Conservation (phyloP, 2,113 vertebrate genomes). For the Cottus gobio region DNA sequence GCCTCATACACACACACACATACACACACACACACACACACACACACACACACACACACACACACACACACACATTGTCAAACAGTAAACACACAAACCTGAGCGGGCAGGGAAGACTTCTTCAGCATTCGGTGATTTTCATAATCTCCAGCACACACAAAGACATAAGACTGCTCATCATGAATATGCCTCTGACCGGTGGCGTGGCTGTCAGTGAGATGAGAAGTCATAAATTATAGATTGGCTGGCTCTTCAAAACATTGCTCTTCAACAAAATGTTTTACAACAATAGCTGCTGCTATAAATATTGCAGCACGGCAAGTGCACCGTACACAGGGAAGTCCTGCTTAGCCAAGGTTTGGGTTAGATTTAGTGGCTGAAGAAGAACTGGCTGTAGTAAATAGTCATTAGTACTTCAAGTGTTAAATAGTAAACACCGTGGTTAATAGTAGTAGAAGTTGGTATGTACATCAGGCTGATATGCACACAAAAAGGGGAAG, state of each 20-base stretch:
- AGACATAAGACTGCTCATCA: constrained; percentile 52
- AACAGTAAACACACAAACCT: too few species aligned
- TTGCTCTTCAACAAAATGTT: constrained; percentile 70
- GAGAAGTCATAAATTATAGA: constrained; percentile 72
- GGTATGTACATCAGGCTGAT: neutral
- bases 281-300: constrained; percentile 60
- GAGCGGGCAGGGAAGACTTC: constrained; percentile 26
- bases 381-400: neutral
- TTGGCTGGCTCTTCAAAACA: constrained; percentile 54
- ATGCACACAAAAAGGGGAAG: neutral
- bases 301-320: constrained; percentile 56
- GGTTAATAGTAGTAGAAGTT: neutral
- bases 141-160: constrained; percentile 19
- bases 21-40: constrained; percentile 4
- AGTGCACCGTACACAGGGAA: constrained; percentile 14
- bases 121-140: neutral
- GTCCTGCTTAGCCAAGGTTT: constrained; percentile 44
- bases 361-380: neutral
- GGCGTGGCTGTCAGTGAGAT: constrained; percentile 64
- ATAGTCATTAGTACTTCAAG: neutral
- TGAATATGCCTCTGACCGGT: constrained; percentile 66
- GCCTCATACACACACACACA: constrained; percentile 17
- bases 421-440: neutral
- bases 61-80: too few species aligned
- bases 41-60: neutral